Percentiles rank a stretch among this genome's conserved stretches.
Conservation (phyloP, 2,797 vertebrate genomes). For the Strix occidentalis region DNA sequence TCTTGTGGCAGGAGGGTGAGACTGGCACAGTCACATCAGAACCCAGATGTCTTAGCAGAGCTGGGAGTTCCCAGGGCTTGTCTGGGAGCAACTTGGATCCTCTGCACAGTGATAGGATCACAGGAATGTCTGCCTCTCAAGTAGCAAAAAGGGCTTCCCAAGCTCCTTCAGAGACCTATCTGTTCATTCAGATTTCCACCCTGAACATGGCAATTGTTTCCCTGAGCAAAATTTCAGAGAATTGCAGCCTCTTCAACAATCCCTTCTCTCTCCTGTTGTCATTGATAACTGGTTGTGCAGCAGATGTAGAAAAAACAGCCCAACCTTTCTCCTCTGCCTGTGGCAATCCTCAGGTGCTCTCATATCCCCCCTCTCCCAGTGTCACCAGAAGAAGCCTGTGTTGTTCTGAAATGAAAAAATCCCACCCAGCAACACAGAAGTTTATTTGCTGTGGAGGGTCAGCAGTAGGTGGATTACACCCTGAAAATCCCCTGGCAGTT, state of each 20-base stretch:
- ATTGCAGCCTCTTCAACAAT: not conserved
- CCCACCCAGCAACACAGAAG: not conserved
- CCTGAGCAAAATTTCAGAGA: not conserved
- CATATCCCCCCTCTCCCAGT: not conserved
- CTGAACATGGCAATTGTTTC: not conserved
- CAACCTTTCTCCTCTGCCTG: not conserved
- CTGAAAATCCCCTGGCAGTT: conserved; percentile 59
- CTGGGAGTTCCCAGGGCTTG: not conserved
- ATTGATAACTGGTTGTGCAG: not conserved
- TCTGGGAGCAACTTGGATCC: not conserved
- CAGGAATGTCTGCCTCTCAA: not conserved
- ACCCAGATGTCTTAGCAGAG: not conserved
- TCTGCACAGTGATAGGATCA: not conserved
- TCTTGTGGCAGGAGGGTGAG: not conserved
- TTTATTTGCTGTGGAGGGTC: conserved; percentile 1
- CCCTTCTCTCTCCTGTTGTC: not conserved
- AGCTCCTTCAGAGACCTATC: not conserved
- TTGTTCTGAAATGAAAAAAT: not conserved
- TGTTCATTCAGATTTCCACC: not conserved
- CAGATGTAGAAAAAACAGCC: not conserved
- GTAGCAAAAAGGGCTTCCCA: not conserved
- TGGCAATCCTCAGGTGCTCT: not conserved
- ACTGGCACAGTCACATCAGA: not conserved
- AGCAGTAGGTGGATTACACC: conserved; percentile 43
- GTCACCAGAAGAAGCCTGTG: not conserved